phyloP scores from a whole-genome alignment of 2,888 invertebrate species.

The Polyommatus icarus region DNA sequence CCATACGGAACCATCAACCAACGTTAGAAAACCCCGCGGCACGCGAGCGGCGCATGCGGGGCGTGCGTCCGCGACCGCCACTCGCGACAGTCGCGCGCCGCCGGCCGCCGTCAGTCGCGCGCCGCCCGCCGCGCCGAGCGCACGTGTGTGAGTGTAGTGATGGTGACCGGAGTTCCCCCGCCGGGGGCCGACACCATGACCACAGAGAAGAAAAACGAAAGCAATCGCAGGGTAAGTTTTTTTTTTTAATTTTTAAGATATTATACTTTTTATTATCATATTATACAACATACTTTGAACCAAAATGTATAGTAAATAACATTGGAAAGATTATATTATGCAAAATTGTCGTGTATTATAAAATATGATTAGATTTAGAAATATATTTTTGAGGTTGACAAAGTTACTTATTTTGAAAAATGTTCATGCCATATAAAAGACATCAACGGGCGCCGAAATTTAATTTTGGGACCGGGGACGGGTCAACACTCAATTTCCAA shows the following conservation, averaged over 20 bases:
- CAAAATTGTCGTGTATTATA: too few species aligned
- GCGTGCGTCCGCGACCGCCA: neutral
- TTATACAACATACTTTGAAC: too few species aligned
- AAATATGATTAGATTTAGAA: neutral
- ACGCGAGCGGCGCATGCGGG: slow-evolving; percentile 3
- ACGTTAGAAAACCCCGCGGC: neutral
- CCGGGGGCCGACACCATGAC: slow-evolving; percentile 60
- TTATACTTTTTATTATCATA: too few species aligned
- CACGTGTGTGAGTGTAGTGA: slow-evolving; percentile 49
- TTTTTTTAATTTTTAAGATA: neutral
- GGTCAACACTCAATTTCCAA: neutral
- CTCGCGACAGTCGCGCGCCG: slow-evolving; percentile 38
- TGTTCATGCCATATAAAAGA: neutral
- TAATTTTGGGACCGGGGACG: neutral
- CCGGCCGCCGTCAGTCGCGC: slow-evolving; percentile 42
- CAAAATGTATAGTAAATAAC: too few species aligned
- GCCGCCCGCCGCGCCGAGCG: slow-evolving; percentile 53
- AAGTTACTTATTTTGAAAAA: neutral
- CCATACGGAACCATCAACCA: neutral
- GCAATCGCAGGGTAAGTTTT: slow-evolving; percentile 69
- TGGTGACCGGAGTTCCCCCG: slow-evolving; percentile 67
- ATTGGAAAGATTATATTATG: too few species aligned
- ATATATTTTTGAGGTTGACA: neutral
- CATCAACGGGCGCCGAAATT: slow-evolving; percentile 9
- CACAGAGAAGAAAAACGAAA: slow-evolving; percentile 57